Percentiles rank a stretch among this genome's conserved stretches.
Evolutionary conservation across 2,797 vertebrate genomes (phyloP).

Genomic region (Cynopterus sphinx): DNA sequence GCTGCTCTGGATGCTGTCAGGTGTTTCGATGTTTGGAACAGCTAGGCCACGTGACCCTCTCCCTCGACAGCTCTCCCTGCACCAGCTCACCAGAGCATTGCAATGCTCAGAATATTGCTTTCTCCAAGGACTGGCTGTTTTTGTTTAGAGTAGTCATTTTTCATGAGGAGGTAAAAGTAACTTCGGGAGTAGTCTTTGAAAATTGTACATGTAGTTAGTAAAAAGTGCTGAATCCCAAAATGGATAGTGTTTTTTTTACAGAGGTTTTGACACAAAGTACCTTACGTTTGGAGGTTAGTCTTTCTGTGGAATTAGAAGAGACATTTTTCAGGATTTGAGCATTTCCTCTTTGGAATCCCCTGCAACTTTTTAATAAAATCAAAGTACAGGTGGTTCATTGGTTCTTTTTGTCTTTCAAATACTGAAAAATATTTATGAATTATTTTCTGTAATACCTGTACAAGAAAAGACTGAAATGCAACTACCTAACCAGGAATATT

Average conservation of each 20-base stretch:
- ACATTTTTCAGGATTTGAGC: background rate
- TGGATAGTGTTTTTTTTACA: background rate
- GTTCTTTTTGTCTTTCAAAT: background rate
- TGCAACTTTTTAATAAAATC: slow-evolving; percentile 4
- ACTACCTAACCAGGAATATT: background rate
- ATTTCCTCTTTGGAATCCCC: background rate
- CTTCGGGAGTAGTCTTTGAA: background rate
- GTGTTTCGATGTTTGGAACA: background rate
- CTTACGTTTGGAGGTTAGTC: background rate
- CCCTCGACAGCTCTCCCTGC: background rate
- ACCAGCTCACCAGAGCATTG: background rate
- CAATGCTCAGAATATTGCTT: background rate
- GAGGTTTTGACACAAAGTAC: background rate
- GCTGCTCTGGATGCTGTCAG: background rate
- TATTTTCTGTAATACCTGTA: background rate
- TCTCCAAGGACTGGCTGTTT: slow-evolving; percentile 7
- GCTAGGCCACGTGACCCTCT: background rate
- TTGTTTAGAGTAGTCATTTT: slow-evolving; percentile 49
- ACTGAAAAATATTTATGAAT: background rate
- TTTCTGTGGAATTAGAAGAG: background rate
- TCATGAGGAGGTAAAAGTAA: slow-evolving; percentile 2
- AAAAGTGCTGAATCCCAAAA: background rate
- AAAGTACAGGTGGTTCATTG: background rate
- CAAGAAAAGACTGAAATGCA: background rate
- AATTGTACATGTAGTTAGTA: background rate